Base-by-base conservation (phyloP, 2,113 vertebrate genomes). In the Balaeniceps rex region DNA sequence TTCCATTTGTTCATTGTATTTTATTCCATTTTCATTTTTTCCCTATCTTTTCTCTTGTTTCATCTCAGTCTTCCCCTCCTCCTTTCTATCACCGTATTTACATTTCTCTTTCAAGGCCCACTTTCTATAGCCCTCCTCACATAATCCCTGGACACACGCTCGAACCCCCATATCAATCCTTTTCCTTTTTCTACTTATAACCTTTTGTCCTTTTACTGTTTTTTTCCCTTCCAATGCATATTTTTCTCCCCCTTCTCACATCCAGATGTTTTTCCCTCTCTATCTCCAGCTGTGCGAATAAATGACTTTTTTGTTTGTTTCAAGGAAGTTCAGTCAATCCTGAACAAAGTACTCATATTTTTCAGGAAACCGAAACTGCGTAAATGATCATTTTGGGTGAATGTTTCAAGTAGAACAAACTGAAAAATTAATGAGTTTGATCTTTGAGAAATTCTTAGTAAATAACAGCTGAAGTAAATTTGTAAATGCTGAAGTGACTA, bases 301-400 rank as follows among this genome's bases (percentile, higher is more conserved):
- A 96, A 96, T 95, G 75, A 86, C 92, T 95, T 93, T 97, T 94
- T 88, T 96, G 94, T 96, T 95, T 96, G 54, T 97, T 91, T 90
- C 92, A 54, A 92, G 93, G 88, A 91, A 94, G 90, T 83, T 94
- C 9, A 0, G 81, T 94, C 87, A 83, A 80, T 83, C 82, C 51
- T 83, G 84, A 93, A 63, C 49, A 94, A 85, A 92, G 21, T 16
- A 47, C 21, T 79, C 26, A 24, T 44, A 90, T 90, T 94, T 88
- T 90, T 89, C 90, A 93, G 58, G 78, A 95, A 90, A 83, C 16
- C 1, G 11, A 91, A 93, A 80, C 70, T 63, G 58, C 11, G 2
- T 36, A 65, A 80, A 65, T 66, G 2, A 74, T 51, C 5, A 54
- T 88, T 94, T 85, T 19, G 42, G 15, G 15, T 55, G 25, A 81